These are phyloP conservation scores for Callipepla squamata DNA, from an alignment of 2,113 vertebrate genomes.

Conservation along the genomic window DNA sequence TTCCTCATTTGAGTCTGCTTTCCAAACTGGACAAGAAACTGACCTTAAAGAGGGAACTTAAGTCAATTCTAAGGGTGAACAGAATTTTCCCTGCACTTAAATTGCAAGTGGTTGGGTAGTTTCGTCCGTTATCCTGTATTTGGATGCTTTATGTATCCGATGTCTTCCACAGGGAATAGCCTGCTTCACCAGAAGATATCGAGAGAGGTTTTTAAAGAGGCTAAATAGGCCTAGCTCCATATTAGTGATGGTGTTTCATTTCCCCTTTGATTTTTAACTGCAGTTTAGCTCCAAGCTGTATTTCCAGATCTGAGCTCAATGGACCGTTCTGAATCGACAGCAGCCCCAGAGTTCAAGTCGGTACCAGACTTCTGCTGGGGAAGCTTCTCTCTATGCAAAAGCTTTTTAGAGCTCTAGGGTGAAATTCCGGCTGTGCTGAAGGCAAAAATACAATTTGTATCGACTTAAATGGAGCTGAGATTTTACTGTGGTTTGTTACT, in stretches of 20 bases:
- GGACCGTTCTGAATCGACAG: background rate
- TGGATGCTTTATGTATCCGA: background rate
- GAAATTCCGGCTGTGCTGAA: background rate
- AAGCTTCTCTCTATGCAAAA: background rate
- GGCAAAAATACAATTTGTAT: background rate
- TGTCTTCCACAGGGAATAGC: background rate
- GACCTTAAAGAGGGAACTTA: background rate
- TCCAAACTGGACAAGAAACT: background rate
- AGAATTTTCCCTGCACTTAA: background rate
- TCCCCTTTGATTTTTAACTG: background rate
- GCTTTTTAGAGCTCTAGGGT: background rate
- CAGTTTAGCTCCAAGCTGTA: background rate
- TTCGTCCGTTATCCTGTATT: background rate
- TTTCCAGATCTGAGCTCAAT: background rate
- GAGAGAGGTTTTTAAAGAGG: background rate
- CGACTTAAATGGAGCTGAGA: background rate
- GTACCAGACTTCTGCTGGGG: background rate
- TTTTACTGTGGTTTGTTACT: background rate
- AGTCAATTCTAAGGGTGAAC: background rate
- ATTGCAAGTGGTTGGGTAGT: background rate
- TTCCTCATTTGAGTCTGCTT: background rate
- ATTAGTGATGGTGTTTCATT: background rate
- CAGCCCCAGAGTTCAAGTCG: background rate
- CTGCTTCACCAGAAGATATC: background rate
- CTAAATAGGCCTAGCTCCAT: background rate